These are phyloP conservation scores for Drosophila mojavensis DNA, from an alignment of 1,140 invertebrate species.

Conservation along the genomic window DNA sequence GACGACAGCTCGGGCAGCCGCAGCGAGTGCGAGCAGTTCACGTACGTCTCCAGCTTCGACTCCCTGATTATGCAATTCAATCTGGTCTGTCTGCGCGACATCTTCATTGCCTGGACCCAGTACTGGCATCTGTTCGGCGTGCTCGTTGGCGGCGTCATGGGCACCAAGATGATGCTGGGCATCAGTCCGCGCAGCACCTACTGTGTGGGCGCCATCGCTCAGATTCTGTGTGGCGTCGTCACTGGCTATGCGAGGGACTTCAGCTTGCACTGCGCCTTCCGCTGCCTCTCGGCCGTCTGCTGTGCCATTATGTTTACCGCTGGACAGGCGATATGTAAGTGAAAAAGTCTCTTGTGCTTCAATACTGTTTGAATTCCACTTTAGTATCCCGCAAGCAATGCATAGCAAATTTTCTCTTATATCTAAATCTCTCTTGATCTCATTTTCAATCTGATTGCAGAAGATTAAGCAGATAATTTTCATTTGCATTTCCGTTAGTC, in stretches of 20 bases:
- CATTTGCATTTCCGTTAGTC: background rate
- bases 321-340: slow-evolving; percentile 82
- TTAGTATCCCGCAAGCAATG: too few relatives aligned
- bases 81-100: slow-evolving; percentile 83
- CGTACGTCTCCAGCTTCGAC: slow-evolving; percentile 69
- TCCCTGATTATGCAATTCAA: slow-evolving; percentile 83
- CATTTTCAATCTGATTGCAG: too few relatives aligned
- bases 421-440: too few relatives aligned
- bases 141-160: slow-evolving; percentile 81
- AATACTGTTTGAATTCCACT: too few relatives aligned
- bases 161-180: slow-evolving; percentile 81
- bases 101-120: slow-evolving; percentile 84
- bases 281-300: slow-evolving; percentile 80
- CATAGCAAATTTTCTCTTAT: too few relatives aligned
- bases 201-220: slow-evolving; percentile 76
- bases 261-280: slow-evolving; percentile 81
- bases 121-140: slow-evolving; percentile 84
- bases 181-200: slow-evolving; percentile 82
- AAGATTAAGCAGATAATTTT: too few relatives aligned
- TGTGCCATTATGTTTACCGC: slow-evolving; percentile 83
- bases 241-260: slow-evolving; percentile 81
- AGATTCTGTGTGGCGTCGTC: slow-evolving; percentile 80
- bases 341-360: too few relatives aligned
- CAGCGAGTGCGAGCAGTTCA: slow-evolving; percentile 67
- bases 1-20: slow-evolving; percentile 37